Evolutionary conservation across 2,888 invertebrate genomes (phyloP).

Genomic region (Lasioglossum pauxillum): DNA sequence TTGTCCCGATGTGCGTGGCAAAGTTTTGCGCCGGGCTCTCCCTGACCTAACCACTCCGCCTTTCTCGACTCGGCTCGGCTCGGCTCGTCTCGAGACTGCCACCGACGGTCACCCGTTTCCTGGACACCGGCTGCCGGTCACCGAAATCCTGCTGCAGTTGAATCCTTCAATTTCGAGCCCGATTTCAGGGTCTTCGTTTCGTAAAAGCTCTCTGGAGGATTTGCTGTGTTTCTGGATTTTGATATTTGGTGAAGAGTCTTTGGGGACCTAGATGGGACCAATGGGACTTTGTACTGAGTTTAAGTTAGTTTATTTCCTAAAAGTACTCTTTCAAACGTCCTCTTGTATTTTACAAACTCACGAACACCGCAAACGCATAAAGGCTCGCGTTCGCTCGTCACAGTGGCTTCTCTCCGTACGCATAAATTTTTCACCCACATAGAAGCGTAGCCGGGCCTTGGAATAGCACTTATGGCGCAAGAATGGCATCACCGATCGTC

Average conservation of each 20-base stretch:
- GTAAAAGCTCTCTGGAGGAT: too few species aligned
- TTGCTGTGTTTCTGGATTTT: not conserved
- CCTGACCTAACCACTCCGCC: constrained; percentile 80
- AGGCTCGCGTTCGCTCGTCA: not conserved
- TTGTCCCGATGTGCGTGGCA: constrained; percentile 78
- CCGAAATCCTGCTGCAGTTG: constrained; percentile 29
- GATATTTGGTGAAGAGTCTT: not conserved
- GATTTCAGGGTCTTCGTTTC: too few species aligned
- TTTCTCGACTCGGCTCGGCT: constrained; percentile 55
- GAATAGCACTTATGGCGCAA: not conserved
- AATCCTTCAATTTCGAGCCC: not conserved
- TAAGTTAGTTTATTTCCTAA: too few species aligned
- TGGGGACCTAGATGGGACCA: not conserved
- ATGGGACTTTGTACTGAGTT: not conserved
- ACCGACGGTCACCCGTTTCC: constrained; percentile 38
- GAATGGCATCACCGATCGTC: not conserved
- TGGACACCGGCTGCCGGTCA: constrained; percentile 34
- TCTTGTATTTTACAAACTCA: not conserved
- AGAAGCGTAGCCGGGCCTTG: not conserved
- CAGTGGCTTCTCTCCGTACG: not conserved
- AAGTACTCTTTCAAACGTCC: not conserved
- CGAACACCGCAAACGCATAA: not conserved
- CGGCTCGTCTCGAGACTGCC: constrained; percentile 42
- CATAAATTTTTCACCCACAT: not conserved
- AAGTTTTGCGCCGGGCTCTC: constrained; percentile 77